Conservation (phyloP, 2,888 invertebrate species). For the Halocaridina rubra region DNA sequence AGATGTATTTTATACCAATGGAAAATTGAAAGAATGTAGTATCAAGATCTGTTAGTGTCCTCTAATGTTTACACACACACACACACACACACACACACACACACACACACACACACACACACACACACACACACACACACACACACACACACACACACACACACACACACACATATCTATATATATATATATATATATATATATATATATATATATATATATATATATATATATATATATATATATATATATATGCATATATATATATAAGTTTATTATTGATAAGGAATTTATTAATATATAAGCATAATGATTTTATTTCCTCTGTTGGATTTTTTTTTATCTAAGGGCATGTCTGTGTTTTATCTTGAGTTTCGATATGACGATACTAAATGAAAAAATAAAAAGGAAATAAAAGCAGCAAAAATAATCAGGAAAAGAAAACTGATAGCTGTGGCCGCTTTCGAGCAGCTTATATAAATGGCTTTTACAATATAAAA, state of each 20-base stretch:
- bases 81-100: not conserved
- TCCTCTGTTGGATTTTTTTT: too few relatives aligned
- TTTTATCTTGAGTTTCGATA: too few relatives aligned
- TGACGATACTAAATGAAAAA: too few relatives aligned
- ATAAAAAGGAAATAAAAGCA: too few relatives aligned
- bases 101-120: not conserved
- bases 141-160: not conserved
- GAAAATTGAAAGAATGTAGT: too few relatives aligned
- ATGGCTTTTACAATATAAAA: too few relatives aligned
- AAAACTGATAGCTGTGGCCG: too few relatives aligned
- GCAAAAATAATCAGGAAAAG: too few relatives aligned
- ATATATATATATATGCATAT: not conserved
- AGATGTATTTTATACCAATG: too few relatives aligned
- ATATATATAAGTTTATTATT: not conserved
- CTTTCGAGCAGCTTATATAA: too few relatives aligned
- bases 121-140: not conserved
- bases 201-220: constrained; percentile 10
- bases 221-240: constrained; percentile 14
- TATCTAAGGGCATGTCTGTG: too few relatives aligned
- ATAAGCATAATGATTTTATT: not conserved
- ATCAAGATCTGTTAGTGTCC: too few relatives aligned
- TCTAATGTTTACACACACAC: not conserved
- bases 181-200: constrained; percentile 1
- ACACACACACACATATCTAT: not conserved
- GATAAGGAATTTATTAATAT: not conserved